Evolutionary conservation across 2,888 invertebrate species (phyloP).

Genomic region (Hirtodrosophila trivittata): DNA sequence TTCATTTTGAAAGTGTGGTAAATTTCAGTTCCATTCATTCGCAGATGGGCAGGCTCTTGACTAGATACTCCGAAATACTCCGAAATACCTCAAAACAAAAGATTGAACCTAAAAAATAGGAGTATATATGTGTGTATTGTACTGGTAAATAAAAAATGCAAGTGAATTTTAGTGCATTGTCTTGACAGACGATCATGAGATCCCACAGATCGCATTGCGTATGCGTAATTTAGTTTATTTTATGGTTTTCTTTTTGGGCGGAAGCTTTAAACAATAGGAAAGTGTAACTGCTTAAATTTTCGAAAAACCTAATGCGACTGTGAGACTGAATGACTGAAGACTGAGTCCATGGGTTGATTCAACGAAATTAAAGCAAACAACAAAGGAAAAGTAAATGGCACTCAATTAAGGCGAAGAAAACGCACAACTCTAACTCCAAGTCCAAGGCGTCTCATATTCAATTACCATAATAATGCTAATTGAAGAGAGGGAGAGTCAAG

Average conservation of each 20-base stretch:
- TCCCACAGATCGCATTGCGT: constrained; percentile 52
- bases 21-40: constrained; percentile 46
- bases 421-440: constrained; percentile 15
- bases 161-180: constrained; percentile 61
- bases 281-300: constrained; percentile 19
- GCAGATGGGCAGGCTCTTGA: constrained; percentile 8
- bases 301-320: constrained; percentile 12
- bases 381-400: constrained; percentile 37
- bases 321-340: too few species aligned
- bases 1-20: constrained; percentile 61
- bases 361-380: constrained; percentile 50
- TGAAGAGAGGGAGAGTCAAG: constrained; percentile 17
- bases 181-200: constrained; percentile 17
- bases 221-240: constrained; percentile 48
- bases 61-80: constrained; percentile 14
- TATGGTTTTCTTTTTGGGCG: constrained; percentile 12
- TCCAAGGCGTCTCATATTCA: constrained; percentile 35
- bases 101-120: too few species aligned
- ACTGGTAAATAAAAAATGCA: constrained; percentile 37
- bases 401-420: constrained; percentile 47
- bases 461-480: constrained; percentile 70
- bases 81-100: constrained; percentile 17
- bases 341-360: constrained; percentile 37
- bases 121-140: too few species aligned
- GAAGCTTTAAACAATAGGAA: constrained; percentile 53